Evolutionary conservation across 2,113 vertebrate genomes (phyloP), one percentile per base, ranked within the genome.

Genomic region (Scopus umbretta): DNA sequence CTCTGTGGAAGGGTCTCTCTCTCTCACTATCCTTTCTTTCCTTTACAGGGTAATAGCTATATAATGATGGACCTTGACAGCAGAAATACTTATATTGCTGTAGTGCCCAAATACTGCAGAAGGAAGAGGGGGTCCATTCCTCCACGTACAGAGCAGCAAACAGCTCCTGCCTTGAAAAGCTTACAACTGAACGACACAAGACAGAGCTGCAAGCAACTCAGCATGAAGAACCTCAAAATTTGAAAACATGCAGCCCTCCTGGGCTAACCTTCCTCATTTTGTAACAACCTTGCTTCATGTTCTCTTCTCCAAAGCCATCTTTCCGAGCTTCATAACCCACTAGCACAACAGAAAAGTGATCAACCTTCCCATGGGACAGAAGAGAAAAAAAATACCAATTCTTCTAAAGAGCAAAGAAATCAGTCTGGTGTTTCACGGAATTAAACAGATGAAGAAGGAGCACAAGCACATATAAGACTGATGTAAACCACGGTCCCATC

Each of bases 361-460:
- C 73, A 65, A 29, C 61, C 40, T 79, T 85, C 43, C 70, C 62
- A 7, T 3, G 21, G 50, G 74, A 80, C 32, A 86, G 74, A 74
- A 66, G n/a, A 72, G 43, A 66, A 84, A 65, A 23, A 40, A 71
- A 87, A 74, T 0, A 0, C 6, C 14, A 59, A 20, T 56, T 81
- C 83, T 81, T 67, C 32, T 75, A 50, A 42, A 80, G 6, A 74
- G 47, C 21, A 49, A 52, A 56, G 40, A 80, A 58, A 78, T 23
- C 0, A 93, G 9, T 16, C 61, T 47, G 36, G 25, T 23, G 19
- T 75, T 92, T 75, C 30, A 61, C 1, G 20, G 68, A 92, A 84
- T 61, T 81, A 91, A 91, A 91, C 9, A 47, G 58, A 83, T 26
- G 52, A 92, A 76, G 86, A 66, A 88, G 14, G 23, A 74, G 80